These are phyloP conservation scores for Channa maculata DNA, from an alignment of 2,113 vertebrate genomes.

Conservation along the genomic window DNA sequence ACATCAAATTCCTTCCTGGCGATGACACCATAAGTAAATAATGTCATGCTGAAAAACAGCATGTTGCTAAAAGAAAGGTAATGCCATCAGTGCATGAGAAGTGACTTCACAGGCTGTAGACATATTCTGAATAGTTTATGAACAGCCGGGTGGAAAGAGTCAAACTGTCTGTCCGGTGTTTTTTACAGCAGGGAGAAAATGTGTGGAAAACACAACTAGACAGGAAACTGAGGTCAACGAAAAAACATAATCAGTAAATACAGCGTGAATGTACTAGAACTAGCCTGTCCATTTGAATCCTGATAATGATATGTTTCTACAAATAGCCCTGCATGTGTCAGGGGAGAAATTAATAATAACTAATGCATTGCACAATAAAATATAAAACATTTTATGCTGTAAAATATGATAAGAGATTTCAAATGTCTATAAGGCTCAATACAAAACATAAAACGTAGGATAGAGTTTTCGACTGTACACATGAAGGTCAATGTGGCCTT, in stretches of 20 bases:
- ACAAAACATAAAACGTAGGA: not conserved
- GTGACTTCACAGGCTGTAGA: slow-evolving; percentile 41
- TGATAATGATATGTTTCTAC: not conserved
- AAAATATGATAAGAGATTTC: too few relatives aligned
- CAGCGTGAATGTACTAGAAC: not conserved
- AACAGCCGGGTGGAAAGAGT: slow-evolving; percentile 31
- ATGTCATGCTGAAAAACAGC: slow-evolving; percentile 37
- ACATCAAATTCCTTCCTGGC: not conserved
- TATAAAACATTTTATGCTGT: too few relatives aligned
- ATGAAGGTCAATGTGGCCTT: slow-evolving; percentile 36
- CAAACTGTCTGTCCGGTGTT: slow-evolving; percentile 20
- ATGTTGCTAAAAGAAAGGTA: slow-evolving; percentile 39
- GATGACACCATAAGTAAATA: slow-evolving; percentile 36
- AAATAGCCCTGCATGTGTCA: not conserved
- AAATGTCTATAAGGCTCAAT: not conserved
- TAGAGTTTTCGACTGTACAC: not conserved
- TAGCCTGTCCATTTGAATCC: too few relatives aligned
- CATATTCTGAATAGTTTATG: slow-evolving; percentile 55
- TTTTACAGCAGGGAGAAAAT: slow-evolving; percentile 4
- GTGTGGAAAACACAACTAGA: not conserved
- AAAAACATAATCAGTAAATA: not conserved
- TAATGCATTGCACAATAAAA: too few relatives aligned
- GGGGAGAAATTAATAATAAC: not conserved
- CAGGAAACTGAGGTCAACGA: not conserved
- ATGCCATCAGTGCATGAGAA: slow-evolving; percentile 34